Conservation (phyloP, 2,113 vertebrate genomes). For the Pungitius pungitius region DNA sequence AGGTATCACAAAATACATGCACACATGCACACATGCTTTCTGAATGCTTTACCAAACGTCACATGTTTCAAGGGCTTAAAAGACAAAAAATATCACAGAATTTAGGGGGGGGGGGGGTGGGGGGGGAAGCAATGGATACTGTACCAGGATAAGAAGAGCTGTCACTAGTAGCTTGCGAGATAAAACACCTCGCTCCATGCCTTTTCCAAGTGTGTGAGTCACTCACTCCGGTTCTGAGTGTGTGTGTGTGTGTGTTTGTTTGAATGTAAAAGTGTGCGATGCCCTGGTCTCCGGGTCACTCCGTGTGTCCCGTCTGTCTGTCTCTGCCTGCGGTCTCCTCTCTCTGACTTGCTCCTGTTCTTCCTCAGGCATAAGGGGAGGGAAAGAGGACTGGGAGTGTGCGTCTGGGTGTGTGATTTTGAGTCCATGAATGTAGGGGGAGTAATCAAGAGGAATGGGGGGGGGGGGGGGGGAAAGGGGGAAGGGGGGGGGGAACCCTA, state of each 20-base stretch:
- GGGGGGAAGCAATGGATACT: slow-evolving; percentile 32
- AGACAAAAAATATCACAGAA: not conserved
- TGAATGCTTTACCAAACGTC: not conserved
- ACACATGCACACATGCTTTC: not conserved
- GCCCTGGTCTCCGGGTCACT: slow-evolving; percentile 72
- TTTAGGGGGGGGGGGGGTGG: no score
- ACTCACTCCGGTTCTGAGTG: slow-evolving; percentile 10
- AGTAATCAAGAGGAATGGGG: slow-evolving; percentile 56
- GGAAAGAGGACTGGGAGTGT: slow-evolving; percentile 53
- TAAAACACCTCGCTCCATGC: slow-evolving; percentile 69
- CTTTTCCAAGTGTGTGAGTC: slow-evolving; percentile 33
- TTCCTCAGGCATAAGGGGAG: slow-evolving; percentile 80
- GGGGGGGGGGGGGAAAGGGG: slow-evolving; percentile 67
- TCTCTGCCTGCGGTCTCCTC: slow-evolving; percentile 63
- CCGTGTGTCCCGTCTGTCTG: slow-evolving; percentile 73
- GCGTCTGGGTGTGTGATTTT: slow-evolving; percentile 27
- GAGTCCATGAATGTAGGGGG: slow-evolving; percentile 21
- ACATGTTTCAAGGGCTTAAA: not conserved
- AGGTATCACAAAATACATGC: slow-evolving; percentile 12
- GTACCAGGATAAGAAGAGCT: slow-evolving; percentile 78
- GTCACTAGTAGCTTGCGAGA: slow-evolving; percentile 68
- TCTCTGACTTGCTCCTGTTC: slow-evolving; percentile 74
- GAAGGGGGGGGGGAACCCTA: slow-evolving; percentile 51
- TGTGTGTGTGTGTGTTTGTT: slow-evolving; percentile 8
- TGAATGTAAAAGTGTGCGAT: slow-evolving; percentile 28